Evolutionary conservation across 2,888 invertebrate species (phyloP).

Genomic region (Lysandra bellargus): DNA sequence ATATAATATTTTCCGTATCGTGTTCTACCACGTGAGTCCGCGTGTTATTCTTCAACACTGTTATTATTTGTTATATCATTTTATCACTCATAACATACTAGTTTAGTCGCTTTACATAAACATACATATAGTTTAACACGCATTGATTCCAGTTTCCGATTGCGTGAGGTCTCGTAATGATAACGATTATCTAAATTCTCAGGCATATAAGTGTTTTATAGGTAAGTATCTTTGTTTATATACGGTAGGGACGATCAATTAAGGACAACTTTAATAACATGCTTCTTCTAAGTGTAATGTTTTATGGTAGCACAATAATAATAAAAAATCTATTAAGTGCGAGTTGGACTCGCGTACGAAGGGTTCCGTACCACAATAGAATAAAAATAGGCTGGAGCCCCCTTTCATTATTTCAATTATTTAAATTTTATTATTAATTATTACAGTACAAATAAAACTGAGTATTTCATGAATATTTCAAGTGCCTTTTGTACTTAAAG

Average conservation of each 20-base stretch:
- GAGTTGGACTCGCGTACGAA: no score
- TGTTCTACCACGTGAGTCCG: not conserved
- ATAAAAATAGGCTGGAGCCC: no score
- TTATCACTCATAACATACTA: constrained; percentile 8
- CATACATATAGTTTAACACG: not conserved
- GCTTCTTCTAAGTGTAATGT: not conserved
- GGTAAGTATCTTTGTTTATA: constrained; percentile 19
- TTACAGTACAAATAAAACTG: no score
- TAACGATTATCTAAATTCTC: constrained; percentile 15
- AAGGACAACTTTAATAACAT: not conserved
- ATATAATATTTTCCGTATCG: not conserved
- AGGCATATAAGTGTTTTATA: constrained; percentile 6
- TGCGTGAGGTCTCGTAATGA: constrained; percentile 1
- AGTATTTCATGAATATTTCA: no score
- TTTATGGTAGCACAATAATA: not conserved
- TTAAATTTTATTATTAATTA: no score
- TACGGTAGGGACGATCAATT: not conserved
- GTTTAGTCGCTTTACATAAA: constrained; percentile 14
- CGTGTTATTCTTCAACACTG: not conserved
- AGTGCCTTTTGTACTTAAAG: no score
- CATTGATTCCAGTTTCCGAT: constrained; percentile 6
- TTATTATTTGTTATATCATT: constrained; percentile 11
- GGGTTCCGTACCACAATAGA: no score
- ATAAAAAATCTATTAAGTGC: no score
- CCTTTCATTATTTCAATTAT: no score